Evolutionary conservation across 2,888 invertebrate genomes (phyloP).

Genomic region (Asteroscopus sphinx): DNA sequence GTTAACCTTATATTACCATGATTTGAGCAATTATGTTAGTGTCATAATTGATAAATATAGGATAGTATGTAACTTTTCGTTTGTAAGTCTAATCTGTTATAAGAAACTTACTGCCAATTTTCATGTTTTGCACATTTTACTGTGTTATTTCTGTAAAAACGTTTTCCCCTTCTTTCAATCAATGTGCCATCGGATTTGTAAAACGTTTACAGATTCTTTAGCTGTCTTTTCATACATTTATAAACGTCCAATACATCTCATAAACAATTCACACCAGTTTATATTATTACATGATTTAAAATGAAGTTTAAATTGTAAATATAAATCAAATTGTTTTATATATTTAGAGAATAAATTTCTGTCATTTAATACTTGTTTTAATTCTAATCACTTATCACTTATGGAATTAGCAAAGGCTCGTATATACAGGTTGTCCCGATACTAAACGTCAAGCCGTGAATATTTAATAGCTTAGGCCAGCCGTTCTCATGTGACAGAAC

Average conservation of each 20-base stretch:
- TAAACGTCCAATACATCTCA: constrained; percentile 44
- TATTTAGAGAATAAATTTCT: constrained; percentile 85
- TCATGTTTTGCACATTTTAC: constrained; percentile 35
- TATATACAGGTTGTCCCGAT: too few relatives aligned
- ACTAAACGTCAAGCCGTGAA: too few relatives aligned
- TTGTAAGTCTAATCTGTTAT: constrained; percentile 39
- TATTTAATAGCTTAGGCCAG: too few relatives aligned
- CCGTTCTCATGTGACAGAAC: too few relatives aligned
- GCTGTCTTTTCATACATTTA: constrained; percentile 38
- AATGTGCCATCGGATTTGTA: constrained; percentile 79
- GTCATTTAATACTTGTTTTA: constrained; percentile 66
- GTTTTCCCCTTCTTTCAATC: constrained; percentile 39
- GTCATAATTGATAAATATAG: constrained; percentile 25
- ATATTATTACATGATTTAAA: constrained; percentile 28
- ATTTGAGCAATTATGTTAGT: constrained; percentile 26
- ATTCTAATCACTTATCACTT: constrained; percentile 2
- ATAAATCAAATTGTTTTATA: constrained; percentile 83
- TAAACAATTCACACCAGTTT: constrained; percentile 32
- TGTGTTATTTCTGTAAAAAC: constrained; percentile 44
- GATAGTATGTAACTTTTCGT: constrained; percentile 22
- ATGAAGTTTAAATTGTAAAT: constrained; percentile 66
- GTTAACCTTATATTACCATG: constrained; percentile 34
- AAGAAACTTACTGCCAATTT: constrained; percentile 53
- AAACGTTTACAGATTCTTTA: constrained; percentile 40
- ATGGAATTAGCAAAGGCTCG: too few relatives aligned